These are phyloP conservation scores for Sphinx pinastri DNA, from an alignment of 2,888 invertebrate species.

Conservation along the genomic window DNA sequence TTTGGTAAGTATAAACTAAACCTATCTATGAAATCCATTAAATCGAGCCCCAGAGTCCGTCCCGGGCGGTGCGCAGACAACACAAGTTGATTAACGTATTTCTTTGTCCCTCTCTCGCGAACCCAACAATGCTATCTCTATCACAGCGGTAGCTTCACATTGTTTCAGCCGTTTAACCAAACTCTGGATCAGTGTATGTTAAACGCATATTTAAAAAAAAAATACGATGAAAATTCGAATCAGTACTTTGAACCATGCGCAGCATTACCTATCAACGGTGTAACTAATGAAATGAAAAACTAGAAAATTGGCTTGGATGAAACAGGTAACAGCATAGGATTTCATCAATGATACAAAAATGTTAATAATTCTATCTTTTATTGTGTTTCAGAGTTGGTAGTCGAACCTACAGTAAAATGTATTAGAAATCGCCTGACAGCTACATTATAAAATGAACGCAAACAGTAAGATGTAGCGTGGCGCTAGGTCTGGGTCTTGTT, in stretches of 20 bases:
- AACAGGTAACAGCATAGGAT: too few relatives aligned
- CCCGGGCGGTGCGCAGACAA: slow-evolving; percentile 23
- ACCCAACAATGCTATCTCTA: slow-evolving; percentile 39
- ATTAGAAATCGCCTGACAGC: neutral
- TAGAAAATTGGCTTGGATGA: neutral
- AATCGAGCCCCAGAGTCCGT: slow-evolving; percentile 3
- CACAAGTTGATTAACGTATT: slow-evolving; percentile 29
- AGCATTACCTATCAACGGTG: too few relatives aligned
- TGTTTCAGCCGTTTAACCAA: neutral
- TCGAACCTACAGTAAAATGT: neutral
- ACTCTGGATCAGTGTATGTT: neutral
- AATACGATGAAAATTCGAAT: neutral
- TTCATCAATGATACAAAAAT: too few relatives aligned
- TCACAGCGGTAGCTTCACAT: slow-evolving; percentile 50
- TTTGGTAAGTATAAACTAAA: neutral
- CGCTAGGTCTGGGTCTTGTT: slow-evolving; percentile 1
- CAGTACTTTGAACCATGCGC: neutral
- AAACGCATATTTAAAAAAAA: too few relatives aligned
- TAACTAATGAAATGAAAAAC: neutral
- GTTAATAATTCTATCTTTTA: too few relatives aligned
- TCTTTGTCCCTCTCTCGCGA: slow-evolving; percentile 19
- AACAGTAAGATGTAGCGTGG: neutral
- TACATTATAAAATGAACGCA: neutral
- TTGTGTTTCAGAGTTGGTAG: neutral
- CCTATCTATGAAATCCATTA: too few relatives aligned